These are phyloP conservation scores for Acrobasis consociella DNA, from an alignment of 2,888 invertebrate genomes.

Conservation along the genomic window DNA sequence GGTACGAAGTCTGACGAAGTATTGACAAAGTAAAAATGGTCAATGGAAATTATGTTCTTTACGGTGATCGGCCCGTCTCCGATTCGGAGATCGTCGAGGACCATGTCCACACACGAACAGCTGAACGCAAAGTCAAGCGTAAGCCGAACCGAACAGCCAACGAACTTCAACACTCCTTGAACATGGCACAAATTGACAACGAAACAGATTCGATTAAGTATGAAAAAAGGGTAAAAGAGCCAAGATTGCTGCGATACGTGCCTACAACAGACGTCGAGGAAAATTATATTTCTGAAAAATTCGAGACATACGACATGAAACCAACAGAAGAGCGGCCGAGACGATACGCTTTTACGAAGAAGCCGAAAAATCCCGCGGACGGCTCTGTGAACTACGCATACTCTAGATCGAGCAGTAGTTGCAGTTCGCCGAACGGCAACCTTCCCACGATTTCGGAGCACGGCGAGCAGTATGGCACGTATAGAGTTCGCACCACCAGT, in stretches of 20 bases:
- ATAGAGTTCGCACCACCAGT: constrained; percentile 55
- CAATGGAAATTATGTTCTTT: constrained; percentile 75
- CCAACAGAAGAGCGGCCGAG: constrained; percentile 63
- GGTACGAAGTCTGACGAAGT: constrained; percentile 28
- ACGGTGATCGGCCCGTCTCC: constrained; percentile 71
- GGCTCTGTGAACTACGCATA: constrained; percentile 74
- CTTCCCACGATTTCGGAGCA: constrained; percentile 76
- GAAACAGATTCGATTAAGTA: constrained; percentile 74
- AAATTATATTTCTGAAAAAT: constrained; percentile 67
- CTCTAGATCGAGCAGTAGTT: constrained; percentile 72
- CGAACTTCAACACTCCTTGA: constrained; percentile 65
- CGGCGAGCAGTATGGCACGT: constrained; percentile 67
- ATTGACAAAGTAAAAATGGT: constrained; percentile 57
- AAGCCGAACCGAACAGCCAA: constrained; percentile 63
- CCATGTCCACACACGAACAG: constrained; percentile 65
- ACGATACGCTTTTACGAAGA: constrained; percentile 68
- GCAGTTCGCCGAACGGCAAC: constrained; percentile 73
- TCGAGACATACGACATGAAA: constrained; percentile 71
- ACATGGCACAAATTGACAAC: constrained; percentile 67
- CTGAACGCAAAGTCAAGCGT: constrained; percentile 63
- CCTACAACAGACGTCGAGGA: constrained; percentile 71
- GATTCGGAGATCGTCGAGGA: constrained; percentile 74
- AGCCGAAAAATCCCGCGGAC: constrained; percentile 70
- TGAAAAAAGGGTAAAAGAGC: constrained; percentile 73
- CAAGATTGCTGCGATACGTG: constrained; percentile 67